These are phyloP conservation scores for Coelogynopora nodosa DNA, from an alignment of 2,888 invertebrate genomes.

Conservation along the genomic window DNA sequence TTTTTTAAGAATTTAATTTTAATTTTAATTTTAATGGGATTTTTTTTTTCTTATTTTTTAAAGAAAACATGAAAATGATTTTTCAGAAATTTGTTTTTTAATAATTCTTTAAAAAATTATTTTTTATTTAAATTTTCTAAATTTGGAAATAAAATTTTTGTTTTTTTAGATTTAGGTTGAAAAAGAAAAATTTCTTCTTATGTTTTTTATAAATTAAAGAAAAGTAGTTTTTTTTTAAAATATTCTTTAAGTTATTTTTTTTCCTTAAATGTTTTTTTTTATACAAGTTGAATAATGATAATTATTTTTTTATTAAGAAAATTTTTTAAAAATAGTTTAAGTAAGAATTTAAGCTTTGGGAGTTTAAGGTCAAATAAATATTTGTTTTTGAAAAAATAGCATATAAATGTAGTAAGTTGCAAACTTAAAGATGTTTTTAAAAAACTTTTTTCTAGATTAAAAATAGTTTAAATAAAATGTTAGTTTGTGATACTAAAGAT, in stretches of 20 bases:
- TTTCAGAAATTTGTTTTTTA: constrained; percentile 24
- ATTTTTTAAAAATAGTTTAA: background rate
- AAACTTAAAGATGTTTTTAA: too few relatives aligned
- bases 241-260: background rate
- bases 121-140: constrained; percentile 27
- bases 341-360: constrained; percentile 7
- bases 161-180: constrained; percentile 42
- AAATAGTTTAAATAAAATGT: constrained; percentile 1
- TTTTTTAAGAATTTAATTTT: constrained; percentile 31
- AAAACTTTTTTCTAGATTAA: too few relatives aligned
- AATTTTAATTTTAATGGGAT: constrained; percentile 10
- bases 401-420: too few relatives aligned
- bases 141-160: constrained; percentile 6
- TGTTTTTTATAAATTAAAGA: background rate
- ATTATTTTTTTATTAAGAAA: constrained; percentile 14
- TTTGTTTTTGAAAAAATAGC: constrained; percentile 8
- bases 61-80: constrained; percentile 20
- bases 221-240: background rate
- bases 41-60: constrained; percentile 22
- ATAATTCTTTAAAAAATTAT: constrained; percentile 26
- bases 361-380: background rate
- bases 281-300: background rate
- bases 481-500: constrained; percentile 29
- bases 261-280: background rate
- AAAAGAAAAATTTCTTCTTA: background rate